Percentiles rank a stretch among this genome's conserved stretches.
Evolutionary conservation across 2,797 vertebrate species (phyloP).

Genomic region (Sebastes wilsoni): DNA sequence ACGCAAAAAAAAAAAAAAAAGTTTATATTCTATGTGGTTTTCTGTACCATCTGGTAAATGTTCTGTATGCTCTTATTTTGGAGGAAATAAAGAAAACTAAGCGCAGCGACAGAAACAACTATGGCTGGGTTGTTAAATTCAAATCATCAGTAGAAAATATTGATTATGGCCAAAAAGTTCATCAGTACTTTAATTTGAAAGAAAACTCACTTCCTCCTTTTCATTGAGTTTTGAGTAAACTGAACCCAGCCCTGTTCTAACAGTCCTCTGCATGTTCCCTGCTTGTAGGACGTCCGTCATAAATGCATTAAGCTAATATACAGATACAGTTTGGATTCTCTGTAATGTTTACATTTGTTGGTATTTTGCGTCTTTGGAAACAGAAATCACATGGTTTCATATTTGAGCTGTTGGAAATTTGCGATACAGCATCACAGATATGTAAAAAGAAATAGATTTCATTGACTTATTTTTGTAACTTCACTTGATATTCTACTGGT

Average conservation of each 20-base stretch:
- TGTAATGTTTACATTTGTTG: slow-evolving; percentile 56
- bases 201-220: background rate
- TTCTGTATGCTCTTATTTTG: slow-evolving; percentile 15
- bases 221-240: background rate
- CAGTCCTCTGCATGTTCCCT: background rate
- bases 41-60: background rate
- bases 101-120: background rate
- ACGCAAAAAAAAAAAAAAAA: background rate
- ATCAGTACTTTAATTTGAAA: background rate
- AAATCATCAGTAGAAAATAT: background rate
- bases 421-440: background rate
- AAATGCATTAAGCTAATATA: background rate
- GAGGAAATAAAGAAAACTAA: background rate
- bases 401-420: slow-evolving; percentile 8
- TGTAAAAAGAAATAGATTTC: slow-evolving; percentile 43
- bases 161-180: background rate
- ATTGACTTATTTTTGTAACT: slow-evolving; percentile 55
- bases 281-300: background rate
- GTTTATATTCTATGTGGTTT: slow-evolving; percentile 5
- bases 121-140: background rate
- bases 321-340: slow-evolving; percentile 15
- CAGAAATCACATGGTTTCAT: background rate
- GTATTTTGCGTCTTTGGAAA: slow-evolving; percentile 16
- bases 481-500: slow-evolving; percentile 31
- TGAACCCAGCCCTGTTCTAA: background rate